Percentiles rank a stretch among this genome's conserved stretches.
Conservation (phyloP, 2,797 vertebrate genomes). For the Dermochelys coriacea region DNA sequence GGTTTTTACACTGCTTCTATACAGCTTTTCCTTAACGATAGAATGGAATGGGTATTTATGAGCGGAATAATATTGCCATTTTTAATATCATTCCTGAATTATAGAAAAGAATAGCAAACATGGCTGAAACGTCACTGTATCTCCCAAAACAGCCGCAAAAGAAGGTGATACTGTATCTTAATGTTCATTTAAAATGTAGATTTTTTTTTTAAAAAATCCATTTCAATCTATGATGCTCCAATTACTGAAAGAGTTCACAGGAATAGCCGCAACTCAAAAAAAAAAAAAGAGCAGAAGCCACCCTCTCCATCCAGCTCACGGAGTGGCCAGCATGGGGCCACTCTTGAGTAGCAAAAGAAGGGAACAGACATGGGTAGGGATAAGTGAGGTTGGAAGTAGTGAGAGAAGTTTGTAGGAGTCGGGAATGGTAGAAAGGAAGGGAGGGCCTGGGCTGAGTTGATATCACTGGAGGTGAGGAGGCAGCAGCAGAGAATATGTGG, state of each 20-base stretch:
- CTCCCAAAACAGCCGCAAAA: neutral
- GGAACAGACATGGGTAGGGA: neutral
- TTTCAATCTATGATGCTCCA: neutral
- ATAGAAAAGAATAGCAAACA: neutral
- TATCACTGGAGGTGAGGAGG: neutral
- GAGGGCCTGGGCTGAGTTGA: neutral
- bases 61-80: neutral
- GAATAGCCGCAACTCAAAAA: neutral
- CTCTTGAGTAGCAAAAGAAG: neutral
- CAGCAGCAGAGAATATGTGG: neutral
- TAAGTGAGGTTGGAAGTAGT: neutral
- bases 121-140: rapidly evolving
- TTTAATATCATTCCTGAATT: neutral
- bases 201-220: neutral
- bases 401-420: neutral
- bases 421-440: neutral
- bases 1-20: neutral
- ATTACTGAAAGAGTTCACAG: neutral
- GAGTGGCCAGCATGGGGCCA: neutral
- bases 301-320: no score
- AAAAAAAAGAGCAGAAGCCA: no score
- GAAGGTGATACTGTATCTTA: neutral
- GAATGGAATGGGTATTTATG: neutral
- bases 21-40: neutral
- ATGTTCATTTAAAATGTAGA: neutral